phyloP scores from a whole-genome alignment of 2,797 vertebrate species.

The Esox masquinongy region DNA sequence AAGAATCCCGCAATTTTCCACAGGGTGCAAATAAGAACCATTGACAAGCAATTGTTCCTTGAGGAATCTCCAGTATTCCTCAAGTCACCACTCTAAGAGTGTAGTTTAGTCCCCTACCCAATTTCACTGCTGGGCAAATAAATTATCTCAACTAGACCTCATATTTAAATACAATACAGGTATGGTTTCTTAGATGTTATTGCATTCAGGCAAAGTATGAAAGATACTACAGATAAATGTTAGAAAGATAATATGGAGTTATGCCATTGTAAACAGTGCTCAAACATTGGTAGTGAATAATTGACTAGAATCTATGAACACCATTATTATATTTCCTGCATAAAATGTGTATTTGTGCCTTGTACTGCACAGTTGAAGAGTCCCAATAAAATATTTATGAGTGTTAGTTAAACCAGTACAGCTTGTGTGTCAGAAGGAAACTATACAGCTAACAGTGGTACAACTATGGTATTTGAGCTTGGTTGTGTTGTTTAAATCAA shows the following conservation, averaged over 20 bases:
- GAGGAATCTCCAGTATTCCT: too few species aligned
- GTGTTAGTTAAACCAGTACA: conserved; percentile 17
- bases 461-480: too few species aligned
- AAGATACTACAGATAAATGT: conserved; percentile 58
- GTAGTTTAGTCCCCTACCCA: too few species aligned
- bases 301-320: conserved; percentile 76
- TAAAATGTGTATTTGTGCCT: conserved; percentile 76
- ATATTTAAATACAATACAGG: conserved; percentile 71
- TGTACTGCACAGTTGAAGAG: conserved; percentile 53
- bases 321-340: conserved; percentile 87
- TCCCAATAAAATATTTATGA: conserved; percentile 58
- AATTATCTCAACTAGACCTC: conserved; percentile 65
- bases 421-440: neutral
- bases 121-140: conserved; percentile 23
- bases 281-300: conserved; percentile 76
- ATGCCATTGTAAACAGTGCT: conserved; percentile 85
- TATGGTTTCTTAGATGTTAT: conserved; percentile 77
- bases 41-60: too few species aligned
- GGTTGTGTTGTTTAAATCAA: too few species aligned
- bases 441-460: too few species aligned
- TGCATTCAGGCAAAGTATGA: conserved; percentile 75
- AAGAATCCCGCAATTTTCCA: too few species aligned
- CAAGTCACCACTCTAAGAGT: too few species aligned
- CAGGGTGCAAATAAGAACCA: too few species aligned
- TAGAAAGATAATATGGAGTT: conserved; percentile 77